Evolutionary conservation across 1,140 invertebrate genomes (phyloP).

Genomic region (Trachymyrmex cornetzi): DNA sequence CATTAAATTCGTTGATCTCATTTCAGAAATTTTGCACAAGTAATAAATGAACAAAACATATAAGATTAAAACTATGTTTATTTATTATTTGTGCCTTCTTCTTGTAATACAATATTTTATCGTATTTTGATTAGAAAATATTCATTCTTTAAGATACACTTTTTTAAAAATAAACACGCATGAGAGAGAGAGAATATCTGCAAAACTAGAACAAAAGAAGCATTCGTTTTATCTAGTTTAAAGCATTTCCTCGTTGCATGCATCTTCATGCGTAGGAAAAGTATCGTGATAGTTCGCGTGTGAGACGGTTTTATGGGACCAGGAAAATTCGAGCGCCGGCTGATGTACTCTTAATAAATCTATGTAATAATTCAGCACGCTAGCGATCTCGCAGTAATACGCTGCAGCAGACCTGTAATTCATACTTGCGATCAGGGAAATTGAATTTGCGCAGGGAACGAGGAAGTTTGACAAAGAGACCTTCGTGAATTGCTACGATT

Average conservation of each 20-base stretch:
- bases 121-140: background rate
- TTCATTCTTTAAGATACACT: background rate
- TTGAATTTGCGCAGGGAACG: slow-evolving; percentile 40
- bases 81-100: no score
- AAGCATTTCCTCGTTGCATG: background rate
- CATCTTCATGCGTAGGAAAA: background rate
- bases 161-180: background rate
- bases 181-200: background rate
- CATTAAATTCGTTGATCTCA: background rate
- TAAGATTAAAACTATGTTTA: no score
- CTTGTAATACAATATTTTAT: background rate
- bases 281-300: slow-evolving; percentile 17
- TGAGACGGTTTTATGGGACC: slow-evolving; percentile 22
- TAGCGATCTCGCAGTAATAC: slow-evolving; percentile 30
- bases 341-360: slow-evolving; percentile 52
- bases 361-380: slow-evolving; percentile 51
- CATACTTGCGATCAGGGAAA: slow-evolving; percentile 46
- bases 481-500: slow-evolving; percentile 46
- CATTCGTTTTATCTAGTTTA: background rate
- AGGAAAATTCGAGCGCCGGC: slow-evolving; percentile 21
- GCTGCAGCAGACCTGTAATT: slow-evolving; percentile 37
- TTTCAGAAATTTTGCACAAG: no score
- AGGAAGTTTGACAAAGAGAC: slow-evolving; percentile 45
- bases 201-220: background rate
- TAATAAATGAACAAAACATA: no score